Evolutionary conservation across 2,888 invertebrate species (phyloP).

Genomic region (Callimorpha dominula): DNA sequence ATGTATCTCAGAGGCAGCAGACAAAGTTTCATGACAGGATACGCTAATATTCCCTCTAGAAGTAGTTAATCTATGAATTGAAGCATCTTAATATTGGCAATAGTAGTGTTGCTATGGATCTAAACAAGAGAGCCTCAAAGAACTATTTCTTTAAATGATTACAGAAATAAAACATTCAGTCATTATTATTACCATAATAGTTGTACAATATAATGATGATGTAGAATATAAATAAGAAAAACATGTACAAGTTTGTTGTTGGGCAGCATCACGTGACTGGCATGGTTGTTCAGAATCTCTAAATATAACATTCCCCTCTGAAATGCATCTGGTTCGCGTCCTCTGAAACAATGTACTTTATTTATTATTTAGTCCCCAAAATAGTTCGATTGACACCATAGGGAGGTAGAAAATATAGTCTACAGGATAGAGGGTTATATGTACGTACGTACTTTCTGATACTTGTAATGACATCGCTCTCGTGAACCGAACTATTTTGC

Average conservation of each 20-base stretch:
- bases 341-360: slow-evolving; percentile 9
- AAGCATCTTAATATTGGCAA: not conserved
- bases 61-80: no score
- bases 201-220: slow-evolving; percentile 7
- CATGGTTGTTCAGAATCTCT: not conserved
- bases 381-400: not conserved
- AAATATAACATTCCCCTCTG: not conserved
- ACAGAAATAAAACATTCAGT: not conserved
- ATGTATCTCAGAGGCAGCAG: no score
- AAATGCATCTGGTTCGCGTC: no score
- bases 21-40: no score
- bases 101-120: not conserved
- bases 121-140: not conserved
- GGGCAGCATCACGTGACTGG: not conserved
- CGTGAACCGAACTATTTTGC: not conserved
- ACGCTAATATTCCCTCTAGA: no score
- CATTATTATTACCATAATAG: slow-evolving; percentile 3
- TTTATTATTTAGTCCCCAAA: not conserved
- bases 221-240: slow-evolving; percentile 2
- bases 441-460: no score
- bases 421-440: no score
- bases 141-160: not conserved
- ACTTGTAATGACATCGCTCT: not conserved
- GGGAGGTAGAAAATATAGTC: no score
- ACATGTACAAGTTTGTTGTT: not conserved